Evolutionary conservation across 1,140 invertebrate genomes (phyloP), one percentile per base, ranked within the genome.

Genomic region (Calosoma granatense): DNA sequence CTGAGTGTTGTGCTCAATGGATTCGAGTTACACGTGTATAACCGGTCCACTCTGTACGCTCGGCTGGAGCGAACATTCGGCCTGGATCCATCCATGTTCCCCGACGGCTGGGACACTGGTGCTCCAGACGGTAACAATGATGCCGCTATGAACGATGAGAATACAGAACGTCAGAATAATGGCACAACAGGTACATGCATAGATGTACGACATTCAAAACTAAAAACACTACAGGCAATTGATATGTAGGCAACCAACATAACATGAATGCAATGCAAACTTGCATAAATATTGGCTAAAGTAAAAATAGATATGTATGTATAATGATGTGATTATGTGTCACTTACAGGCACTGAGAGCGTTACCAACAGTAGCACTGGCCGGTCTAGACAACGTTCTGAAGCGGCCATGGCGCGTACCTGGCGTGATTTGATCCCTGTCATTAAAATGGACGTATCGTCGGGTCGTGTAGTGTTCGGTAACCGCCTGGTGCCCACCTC

Each of bases 361-460:
- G n/a, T n/a, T n/a, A n/a, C n/a, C n/a, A n/a, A n/a, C n/a, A n/a
- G n/a, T n/a, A 4, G 41, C 9, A 12, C 15, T 47, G 41, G 3
- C 3, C 15, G 41, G 17, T 47, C 6, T 70, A 9, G 41, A 12
- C 83, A 85, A 54, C 75, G 84, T 56, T 83, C 85, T 1, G 85
- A 87, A 65, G 81, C 84, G 2, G 85, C 85, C 23, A 85, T 87
- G 72, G 87, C 87, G 0, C 79, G 87, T 62, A 92, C 91, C 1
- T 97, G 96, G 93, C 80, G 95, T 63, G 93, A 97, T 77, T 79
- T 99, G 51, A 93, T 98, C 67, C 96, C 96, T 51, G 92, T 97
- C 21, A 97, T 97, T 56, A 98, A 97, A 78, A 77, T 96, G 43
- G 94, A 98, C 68, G 83, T 98, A 47, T 89, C 85, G 57, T 87